These are phyloP conservation scores for Leucoptera coffeella DNA, from an alignment of 2,888 invertebrate species.

Conservation along the genomic window DNA sequence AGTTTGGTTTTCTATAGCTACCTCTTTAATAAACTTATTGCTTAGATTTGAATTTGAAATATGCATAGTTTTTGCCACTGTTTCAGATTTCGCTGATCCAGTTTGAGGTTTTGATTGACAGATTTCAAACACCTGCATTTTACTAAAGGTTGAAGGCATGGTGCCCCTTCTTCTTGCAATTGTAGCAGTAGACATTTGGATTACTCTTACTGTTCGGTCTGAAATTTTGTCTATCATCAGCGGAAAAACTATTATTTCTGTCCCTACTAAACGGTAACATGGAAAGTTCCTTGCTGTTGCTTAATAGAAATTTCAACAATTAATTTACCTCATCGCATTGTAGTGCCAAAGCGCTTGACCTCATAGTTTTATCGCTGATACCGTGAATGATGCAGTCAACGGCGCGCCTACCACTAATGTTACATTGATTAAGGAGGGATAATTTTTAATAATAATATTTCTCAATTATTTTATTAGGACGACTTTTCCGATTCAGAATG, in stretches of 20 bases:
- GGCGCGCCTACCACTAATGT: constrained; percentile 6
- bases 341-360: neutral
- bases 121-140: too few relatives aligned
- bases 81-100: too few relatives aligned
- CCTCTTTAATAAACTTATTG: too few relatives aligned
- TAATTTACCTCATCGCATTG: constrained; percentile 4
- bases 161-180: constrained; percentile 6
- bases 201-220: too few relatives aligned
- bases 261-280: too few relatives aligned
- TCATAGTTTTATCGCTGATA: constrained; percentile 2
- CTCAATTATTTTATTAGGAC: constrained; percentile 5
- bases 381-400: constrained; percentile 8
- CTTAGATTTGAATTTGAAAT: too few relatives aligned
- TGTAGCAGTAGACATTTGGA: constrained; percentile 3
- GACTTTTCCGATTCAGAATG: constrained; percentile 7
- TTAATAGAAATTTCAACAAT: constrained; percentile 4
- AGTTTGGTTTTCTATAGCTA: too few relatives aligned
- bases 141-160: constrained; percentile 2
- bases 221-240: too few relatives aligned
- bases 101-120: too few relatives aligned
- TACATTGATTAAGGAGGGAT: constrained; percentile 5
- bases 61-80: too few relatives aligned
- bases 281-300: too few relatives aligned
- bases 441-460: constrained; percentile 7
- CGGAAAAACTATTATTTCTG: too few relatives aligned